Evolutionary conservation across 2,113 vertebrate species (phyloP).

Genomic region (Corythornis cristatus): DNA sequence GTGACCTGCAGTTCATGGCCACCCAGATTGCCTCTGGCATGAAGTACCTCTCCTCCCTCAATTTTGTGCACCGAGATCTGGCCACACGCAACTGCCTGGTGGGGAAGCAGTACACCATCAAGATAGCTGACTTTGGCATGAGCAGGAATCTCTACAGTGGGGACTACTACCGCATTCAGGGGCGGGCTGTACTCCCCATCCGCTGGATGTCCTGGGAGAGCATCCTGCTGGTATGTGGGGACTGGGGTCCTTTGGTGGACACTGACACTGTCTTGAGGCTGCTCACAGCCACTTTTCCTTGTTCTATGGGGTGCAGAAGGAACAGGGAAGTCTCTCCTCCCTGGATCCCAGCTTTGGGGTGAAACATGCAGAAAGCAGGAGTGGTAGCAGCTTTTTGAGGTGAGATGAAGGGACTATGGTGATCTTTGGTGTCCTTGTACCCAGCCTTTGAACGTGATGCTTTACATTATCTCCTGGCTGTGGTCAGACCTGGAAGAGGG

Average conservation of each 20-base stretch:
- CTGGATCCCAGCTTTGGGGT: background rate
- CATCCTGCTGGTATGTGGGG: slow-evolving; percentile 86
- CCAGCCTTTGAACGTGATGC: rapidly evolving
- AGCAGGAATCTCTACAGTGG: slow-evolving; percentile 97
- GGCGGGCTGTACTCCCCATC: slow-evolving; percentile 95
- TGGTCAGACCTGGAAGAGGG: background rate
- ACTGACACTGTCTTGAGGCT: rapidly evolving
- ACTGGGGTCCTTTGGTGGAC: rapidly evolving
- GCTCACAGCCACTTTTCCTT: background rate
- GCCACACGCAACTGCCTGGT: slow-evolving; percentile 97
- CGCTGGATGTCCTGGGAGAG: slow-evolving; percentile 99
- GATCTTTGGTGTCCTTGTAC: background rate
- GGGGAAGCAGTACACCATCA: slow-evolving; percentile 93
- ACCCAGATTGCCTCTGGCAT: slow-evolving; percentile 94
- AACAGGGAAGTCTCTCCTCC: background rate
- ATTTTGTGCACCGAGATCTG: slow-evolving; percentile 97
- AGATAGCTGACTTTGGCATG: slow-evolving; percentile 98
- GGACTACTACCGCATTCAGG: slow-evolving; percentile 97
- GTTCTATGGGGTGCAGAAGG: background rate
- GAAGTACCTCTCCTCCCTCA: slow-evolving; percentile 96
- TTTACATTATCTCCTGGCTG: background rate
- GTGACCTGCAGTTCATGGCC: slow-evolving; percentile 86
- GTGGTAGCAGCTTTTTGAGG: background rate
- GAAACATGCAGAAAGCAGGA: background rate
- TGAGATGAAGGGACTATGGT: rapidly evolving